These are phyloP conservation scores for Mythimna vitellina DNA, from an alignment of 2,888 invertebrate genomes.

Conservation along the genomic window DNA sequence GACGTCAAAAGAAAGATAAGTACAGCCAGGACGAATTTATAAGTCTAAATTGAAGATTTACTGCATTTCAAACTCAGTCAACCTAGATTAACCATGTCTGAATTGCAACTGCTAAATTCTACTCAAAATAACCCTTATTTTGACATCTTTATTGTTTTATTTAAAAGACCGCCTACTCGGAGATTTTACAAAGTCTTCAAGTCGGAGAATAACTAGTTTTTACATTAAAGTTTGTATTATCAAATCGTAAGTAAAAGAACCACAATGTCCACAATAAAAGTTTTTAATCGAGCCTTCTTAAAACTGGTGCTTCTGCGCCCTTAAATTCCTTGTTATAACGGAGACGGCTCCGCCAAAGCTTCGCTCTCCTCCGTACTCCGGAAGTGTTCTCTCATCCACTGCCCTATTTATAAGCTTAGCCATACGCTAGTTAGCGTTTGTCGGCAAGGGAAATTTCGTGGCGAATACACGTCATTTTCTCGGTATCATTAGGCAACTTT, in stretches of 20 bases:
- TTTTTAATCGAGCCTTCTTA: not conserved
- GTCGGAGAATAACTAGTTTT: not conserved
- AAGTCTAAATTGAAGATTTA: not conserved
- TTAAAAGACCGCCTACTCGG: not conserved
- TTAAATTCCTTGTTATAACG: slow-evolving; percentile 30
- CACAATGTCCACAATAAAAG: not conserved
- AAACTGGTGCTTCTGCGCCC: slow-evolving; percentile 35
- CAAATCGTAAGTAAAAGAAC: not conserved
- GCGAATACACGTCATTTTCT: slow-evolving; percentile 51
- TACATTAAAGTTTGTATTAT: not conserved
- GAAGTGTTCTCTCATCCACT: slow-evolving; percentile 82
- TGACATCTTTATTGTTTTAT: too few relatives aligned
- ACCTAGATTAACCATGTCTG: not conserved
- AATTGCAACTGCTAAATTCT: not conserved
- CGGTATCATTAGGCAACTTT: slow-evolving; percentile 54
- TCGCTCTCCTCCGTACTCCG: slow-evolving; percentile 74
- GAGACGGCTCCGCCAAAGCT: slow-evolving; percentile 70
- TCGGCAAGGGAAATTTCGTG: slow-evolving; percentile 59
- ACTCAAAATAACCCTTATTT: not conserved
- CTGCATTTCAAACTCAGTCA: not conserved
- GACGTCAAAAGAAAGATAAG: not conserved
- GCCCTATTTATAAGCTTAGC: slow-evolving; percentile 81
- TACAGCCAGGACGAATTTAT: not conserved
- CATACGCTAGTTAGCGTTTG: slow-evolving; percentile 60
- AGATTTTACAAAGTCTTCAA: not conserved